A percentile compares a stretch with the other conserved stretches of the same genome.
phyloP scores from a whole-genome alignment of 2,113 vertebrate species.

The Orientallactaga bullata region DNA sequence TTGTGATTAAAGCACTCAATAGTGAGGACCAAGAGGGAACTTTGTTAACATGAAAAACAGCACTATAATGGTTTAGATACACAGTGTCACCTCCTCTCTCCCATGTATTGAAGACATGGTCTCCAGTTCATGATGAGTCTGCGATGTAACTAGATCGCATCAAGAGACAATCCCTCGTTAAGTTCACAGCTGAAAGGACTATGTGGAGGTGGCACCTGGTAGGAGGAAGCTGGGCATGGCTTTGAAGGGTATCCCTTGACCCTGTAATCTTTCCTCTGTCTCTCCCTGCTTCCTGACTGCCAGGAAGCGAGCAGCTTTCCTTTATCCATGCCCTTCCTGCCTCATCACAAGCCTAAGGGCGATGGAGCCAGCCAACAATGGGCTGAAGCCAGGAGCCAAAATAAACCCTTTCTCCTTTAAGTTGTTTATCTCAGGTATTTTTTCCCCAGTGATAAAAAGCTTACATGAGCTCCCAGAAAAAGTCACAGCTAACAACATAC shows the following conservation, averaged over 20 bases:
- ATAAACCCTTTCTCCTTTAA: background rate
- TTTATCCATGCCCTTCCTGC: background rate
- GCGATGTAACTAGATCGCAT: too few relatives aligned
- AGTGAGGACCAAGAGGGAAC: background rate
- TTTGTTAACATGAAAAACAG: background rate
- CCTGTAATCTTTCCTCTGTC: background rate
- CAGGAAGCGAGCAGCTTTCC: background rate
- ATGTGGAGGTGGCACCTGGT: background rate
- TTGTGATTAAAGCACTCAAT: constrained; percentile 4
- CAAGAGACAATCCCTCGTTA: background rate
- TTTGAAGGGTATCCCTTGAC: background rate
- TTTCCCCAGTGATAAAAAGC: background rate
- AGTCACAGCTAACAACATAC: background rate
- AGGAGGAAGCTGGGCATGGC: background rate
- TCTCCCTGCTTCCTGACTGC: background rate
- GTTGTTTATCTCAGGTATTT: background rate
- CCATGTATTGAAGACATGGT: background rate
- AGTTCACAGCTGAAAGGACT: background rate
- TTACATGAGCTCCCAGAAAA: background rate
- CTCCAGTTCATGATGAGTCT: background rate
- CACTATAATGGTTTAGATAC: background rate
- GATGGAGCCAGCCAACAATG: background rate
- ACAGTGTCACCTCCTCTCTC: background rate
- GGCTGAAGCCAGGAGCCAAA: background rate
- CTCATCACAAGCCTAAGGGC: background rate